Evolutionary conservation across 2,888 invertebrate genomes (phyloP).

Genomic region (Apomyelois bistriatella): DNA sequence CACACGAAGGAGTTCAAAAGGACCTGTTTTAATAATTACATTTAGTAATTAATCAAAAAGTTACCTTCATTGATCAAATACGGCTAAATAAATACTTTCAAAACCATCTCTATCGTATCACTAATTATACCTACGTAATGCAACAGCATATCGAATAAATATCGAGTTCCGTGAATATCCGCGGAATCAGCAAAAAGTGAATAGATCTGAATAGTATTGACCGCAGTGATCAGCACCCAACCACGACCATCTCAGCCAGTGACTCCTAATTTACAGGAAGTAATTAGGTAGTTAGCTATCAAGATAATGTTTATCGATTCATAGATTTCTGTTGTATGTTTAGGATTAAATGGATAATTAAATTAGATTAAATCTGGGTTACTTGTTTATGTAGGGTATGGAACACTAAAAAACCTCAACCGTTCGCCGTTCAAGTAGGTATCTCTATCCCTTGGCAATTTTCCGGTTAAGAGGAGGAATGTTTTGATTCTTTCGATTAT

Average conservation of each 20-base stretch:
- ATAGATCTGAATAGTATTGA: constrained; percentile 30
- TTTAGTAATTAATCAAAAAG: no score
- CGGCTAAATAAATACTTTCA: no score
- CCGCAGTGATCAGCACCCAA: constrained; percentile 21
- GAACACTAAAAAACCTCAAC: no score
- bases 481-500: constrained; percentile 4
- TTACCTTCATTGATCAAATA: no score
- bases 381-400: no score
- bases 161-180: constrained; percentile 26
- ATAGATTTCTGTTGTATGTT: no score
- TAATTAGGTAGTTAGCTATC: background rate
- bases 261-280: background rate
- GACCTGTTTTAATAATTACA: no score
- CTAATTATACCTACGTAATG: constrained; percentile 18
- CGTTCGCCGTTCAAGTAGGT: background rate
- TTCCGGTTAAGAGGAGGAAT: constrained; percentile 1
- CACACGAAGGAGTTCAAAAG: no score
- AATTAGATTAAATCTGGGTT: no score
- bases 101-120: no score
- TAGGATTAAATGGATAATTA: no score
- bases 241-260: background rate
- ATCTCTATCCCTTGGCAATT: background rate
- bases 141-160: constrained; percentile 4
- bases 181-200: constrained; percentile 29
- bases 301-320: no score